Evolutionary conservation across 2,888 invertebrate species (phyloP), one percentile per base, ranked within the genome.

Genomic region (Alcis repandata): DNA sequence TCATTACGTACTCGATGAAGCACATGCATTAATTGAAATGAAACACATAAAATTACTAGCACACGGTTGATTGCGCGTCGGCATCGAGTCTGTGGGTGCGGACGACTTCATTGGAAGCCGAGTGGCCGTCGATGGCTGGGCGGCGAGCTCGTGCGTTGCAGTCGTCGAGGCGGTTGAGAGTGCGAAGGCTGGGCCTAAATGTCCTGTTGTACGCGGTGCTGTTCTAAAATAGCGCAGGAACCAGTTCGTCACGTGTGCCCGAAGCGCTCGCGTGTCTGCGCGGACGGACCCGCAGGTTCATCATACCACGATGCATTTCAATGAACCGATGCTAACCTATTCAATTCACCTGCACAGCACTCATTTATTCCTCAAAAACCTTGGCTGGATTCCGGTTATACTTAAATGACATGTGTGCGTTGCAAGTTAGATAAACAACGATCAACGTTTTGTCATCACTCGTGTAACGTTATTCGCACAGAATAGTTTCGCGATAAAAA

Each of bases 281-380:
- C 38, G n/a, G 38, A 38, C 10, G 2, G 15, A 6, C 13, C 6
- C 33, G 45, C 73, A 83, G 78, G 88, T 89, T 88, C 87, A 86
- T 87, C 88, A 87, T 85, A 84, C 87, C 80, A 71, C 67, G 71
- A 65, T 22, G 72, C 75, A 84, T 88, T 89, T 86, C 88, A 86
- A 85, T 85, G 86, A 89, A 86, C 85, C 79, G 79, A 69, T 71
- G 72, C 70, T 66, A 4, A 43, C 20, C 20, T 15, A 41, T 17
- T 40, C 10, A 19, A 10, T 41, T 19, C 27, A 38, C 38, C 38
- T 38, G 43, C 20, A 43, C 19, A 4, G 43, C 19, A 19, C 19
- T 43, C 9, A 43, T 20, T 10, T 43, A 11, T n/a, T 17, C 4
- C 2, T n/a, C 13, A n/a, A n/a, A 38, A n/a, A n/a, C 13, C 3